These are phyloP conservation scores for Lomographa bimaculata DNA, from an alignment of 2,888 invertebrate species.

Conservation along the genomic window DNA sequence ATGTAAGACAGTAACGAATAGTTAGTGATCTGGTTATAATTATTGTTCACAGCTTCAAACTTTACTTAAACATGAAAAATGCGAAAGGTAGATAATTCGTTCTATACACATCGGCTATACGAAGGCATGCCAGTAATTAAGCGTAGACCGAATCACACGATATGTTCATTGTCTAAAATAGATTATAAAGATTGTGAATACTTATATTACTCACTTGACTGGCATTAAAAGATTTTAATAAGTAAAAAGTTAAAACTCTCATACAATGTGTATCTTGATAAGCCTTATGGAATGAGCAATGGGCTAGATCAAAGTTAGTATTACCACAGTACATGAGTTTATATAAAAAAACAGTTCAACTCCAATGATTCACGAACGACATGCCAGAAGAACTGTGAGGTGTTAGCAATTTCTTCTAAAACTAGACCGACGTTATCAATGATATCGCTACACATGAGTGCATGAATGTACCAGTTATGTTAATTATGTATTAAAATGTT, in stretches of 20 bases:
- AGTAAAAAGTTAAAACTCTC: slow-evolving; percentile 11
- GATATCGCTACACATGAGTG: slow-evolving; percentile 28
- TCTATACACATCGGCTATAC: slow-evolving; percentile 50
- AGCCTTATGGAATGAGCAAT: slow-evolving; percentile 2
- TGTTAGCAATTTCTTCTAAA: slow-evolving; percentile 30
- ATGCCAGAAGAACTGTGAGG: slow-evolving; percentile 29
- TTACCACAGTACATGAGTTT: slow-evolving; percentile 8
- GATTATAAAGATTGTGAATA: slow-evolving; percentile 39
- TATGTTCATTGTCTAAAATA: slow-evolving; percentile 50
- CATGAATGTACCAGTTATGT: slow-evolving; percentile 35
- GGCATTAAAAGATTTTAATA: slow-evolving; percentile 17
- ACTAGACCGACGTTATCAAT: slow-evolving; percentile 29
- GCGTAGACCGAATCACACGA: slow-evolving; percentile 53
- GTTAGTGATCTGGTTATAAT: too few species aligned
- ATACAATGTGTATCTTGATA: slow-evolving; percentile 7
- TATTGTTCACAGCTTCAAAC: too few species aligned
- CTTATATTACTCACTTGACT: slow-evolving; percentile 29
- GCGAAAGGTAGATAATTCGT: slow-evolving; percentile 54
- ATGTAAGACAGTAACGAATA: too few species aligned
- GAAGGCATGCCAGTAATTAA: slow-evolving; percentile 48
- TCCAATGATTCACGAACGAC: slow-evolving; percentile 35
- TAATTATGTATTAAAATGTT: slow-evolving; percentile 28
- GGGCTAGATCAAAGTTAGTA: slow-evolving; percentile 2
- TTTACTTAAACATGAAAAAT: too few species aligned
- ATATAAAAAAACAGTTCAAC: slow-evolving; percentile 31